Conservation (phyloP, 2,888 invertebrate genomes). For the Melinaea marsaeus region DNA sequence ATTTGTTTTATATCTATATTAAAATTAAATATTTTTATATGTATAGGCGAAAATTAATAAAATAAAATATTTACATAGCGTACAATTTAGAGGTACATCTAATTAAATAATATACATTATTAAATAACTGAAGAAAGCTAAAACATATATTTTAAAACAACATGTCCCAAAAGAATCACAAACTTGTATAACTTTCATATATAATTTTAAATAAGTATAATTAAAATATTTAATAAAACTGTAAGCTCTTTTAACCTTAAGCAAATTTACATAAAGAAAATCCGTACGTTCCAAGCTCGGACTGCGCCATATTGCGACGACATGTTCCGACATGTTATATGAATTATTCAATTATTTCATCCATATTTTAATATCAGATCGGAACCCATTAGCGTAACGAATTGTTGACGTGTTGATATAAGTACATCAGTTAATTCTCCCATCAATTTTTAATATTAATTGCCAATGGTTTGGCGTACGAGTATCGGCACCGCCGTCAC, state of each 20-base stretch:
- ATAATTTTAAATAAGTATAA: too few species aligned
- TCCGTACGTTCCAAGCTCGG: conserved; percentile 10
- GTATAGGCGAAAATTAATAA: too few species aligned
- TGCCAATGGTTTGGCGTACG: conserved; percentile 1
- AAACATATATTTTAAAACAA: too few species aligned
- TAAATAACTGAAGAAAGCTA: too few species aligned
- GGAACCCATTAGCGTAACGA: conserved; percentile 28
- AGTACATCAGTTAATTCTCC: conserved; percentile 14
- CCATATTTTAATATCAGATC: conserved; percentile 26
- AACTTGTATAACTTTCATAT: too few species aligned
- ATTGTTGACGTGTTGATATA: conserved; percentile 28
- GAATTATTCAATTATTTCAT: conserved; percentile 34
- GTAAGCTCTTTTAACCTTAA: conserved; percentile 1
- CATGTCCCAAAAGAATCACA: too few species aligned
- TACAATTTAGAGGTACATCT: too few species aligned
- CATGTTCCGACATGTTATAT: conserved; percentile 26
- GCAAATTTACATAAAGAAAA: not conserved
- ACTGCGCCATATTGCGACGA: conserved; percentile 18
- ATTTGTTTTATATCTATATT: too few species aligned
- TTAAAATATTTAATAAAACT: not conserved
- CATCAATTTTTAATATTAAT: conserved; percentile 19
- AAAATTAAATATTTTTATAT: too few species aligned
- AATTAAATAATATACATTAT: too few species aligned
- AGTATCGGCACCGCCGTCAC: not conserved
- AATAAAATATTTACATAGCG: too few species aligned